Evolutionary conservation across 2,113 vertebrate species (phyloP), one percentile per base, ranked within the genome.

Genomic region (Dendrocopos noguchii): DNA sequence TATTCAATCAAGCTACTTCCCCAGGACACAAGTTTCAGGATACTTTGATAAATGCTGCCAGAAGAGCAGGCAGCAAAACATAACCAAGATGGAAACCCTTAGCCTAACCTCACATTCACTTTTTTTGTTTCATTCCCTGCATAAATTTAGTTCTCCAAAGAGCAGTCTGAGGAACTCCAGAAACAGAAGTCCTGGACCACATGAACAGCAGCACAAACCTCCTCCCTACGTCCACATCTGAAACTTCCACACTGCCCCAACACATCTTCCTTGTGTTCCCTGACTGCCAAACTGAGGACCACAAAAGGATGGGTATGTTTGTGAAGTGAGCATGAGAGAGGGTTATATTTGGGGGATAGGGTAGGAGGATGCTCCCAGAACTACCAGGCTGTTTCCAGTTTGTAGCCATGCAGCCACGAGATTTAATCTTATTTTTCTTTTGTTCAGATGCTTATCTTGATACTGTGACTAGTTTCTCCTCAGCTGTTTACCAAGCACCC

Each of bases 51-150:
- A 81, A 82, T 84, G 78, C 46, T 87, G 29, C 33, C 15, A 2
- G 33, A 91, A 79, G 6, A 81, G 4, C 12, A 47, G 5, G 3
- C 0, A 0, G 33, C 9, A 90, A 88, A 73, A 72, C 0, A 0
- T 68, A 27, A 68, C 19, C 31, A 47, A 53, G 50, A 68, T 20
- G 36, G 15, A 91, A 91, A 84, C 19, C 63, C 17, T 67, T 14
- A 90, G 53, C 44, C 24, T 50, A 28, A 25, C 9, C 12, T 57
- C 56, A 50, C 0, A 0, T 60, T 67, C 29, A 44, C 10, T 19
- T 88, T 71, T 88, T 80, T 61, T 16, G 21, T 70, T 44, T n/a
- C 10, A 24, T 77, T 80, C 6, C 36, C 24, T 65, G 22, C 36
- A 47, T 1, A 1, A 72, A 46, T 25, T 44, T n/a, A 79, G 53